Percentiles rank a stretch among this genome's conserved stretches.
Evolutionary conservation across 2,113 vertebrate species (phyloP).

Genomic region (Gracilinanus agilis): DNA sequence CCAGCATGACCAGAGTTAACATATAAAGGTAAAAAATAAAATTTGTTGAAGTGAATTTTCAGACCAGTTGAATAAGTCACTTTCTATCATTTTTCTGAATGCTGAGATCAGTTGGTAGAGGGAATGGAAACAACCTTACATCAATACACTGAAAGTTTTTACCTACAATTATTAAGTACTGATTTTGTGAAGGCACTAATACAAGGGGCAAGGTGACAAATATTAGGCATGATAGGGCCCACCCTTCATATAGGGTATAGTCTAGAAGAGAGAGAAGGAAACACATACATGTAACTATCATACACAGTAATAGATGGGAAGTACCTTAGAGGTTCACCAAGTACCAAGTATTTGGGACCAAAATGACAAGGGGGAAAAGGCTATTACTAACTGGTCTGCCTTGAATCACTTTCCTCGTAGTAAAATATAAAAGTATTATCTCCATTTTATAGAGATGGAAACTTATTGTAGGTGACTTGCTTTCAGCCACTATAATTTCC

Average conservation of each 20-base stretch:
- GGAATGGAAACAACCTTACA: neutral
- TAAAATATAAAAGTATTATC: neutral
- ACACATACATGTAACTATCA: neutral
- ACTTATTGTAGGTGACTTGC: neutral
- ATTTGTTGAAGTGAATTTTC: too few relatives aligned
- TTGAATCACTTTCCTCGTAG: neutral
- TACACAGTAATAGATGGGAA: neutral
- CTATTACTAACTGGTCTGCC: neutral
- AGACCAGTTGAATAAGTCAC: too few relatives aligned
- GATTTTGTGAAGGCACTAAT: neutral
- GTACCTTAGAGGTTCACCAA: neutral
- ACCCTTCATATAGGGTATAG: neutral
- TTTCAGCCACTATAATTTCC: neutral
- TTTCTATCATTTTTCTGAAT: neutral
- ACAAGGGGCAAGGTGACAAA: neutral
- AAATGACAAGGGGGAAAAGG: neutral
- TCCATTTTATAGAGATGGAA: neutral
- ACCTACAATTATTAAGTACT: neutral
- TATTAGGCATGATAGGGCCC: neutral
- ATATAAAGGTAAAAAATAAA: too few relatives aligned
- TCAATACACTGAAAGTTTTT: neutral
- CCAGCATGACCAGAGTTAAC: too few relatives aligned
- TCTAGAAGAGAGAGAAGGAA: neutral
- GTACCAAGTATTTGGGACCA: neutral
- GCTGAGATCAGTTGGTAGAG: neutral